phyloP scores from a whole-genome alignment of 2,113 vertebrate genomes.

The Myotis lucifugus region DNA sequence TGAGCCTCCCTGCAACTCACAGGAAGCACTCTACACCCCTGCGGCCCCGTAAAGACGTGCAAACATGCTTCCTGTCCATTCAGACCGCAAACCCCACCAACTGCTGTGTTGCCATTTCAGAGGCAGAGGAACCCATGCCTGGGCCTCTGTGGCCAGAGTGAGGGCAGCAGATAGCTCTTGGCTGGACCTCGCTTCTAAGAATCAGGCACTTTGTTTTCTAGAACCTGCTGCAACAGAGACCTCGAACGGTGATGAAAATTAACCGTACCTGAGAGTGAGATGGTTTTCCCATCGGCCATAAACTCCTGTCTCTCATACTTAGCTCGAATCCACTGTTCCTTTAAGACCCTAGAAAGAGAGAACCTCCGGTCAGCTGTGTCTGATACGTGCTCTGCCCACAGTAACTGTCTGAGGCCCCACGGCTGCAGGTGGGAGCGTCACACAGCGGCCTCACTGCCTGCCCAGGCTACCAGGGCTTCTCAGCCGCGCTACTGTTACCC shows the following conservation, averaged over 20 bases:
- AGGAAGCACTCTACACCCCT: background rate
- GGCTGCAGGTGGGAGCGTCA: background rate
- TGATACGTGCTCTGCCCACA: background rate
- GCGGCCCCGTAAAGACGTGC: background rate
- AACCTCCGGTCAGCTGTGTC: conserved; percentile 60
- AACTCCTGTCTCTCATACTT: conserved; percentile 95
- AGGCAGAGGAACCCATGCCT: background rate
- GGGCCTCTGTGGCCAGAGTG: background rate
- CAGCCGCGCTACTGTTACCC: background rate
- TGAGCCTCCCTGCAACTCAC: background rate
- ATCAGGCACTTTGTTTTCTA: background rate
- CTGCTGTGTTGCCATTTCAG: background rate
- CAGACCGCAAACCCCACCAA: background rate
- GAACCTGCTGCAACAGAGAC: background rate
- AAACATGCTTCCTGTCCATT: background rate
- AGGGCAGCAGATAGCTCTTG: background rate
- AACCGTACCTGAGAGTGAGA: conserved; percentile 87
- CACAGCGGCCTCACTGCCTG: background rate
- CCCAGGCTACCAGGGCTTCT: background rate
- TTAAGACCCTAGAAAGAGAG: conserved; percentile 88
- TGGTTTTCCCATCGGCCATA: conserved; percentile 84
- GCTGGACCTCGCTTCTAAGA: background rate
- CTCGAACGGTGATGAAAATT: conserved; percentile 3
- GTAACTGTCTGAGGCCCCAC: background rate
- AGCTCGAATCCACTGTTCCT: conserved; percentile 95